A percentile compares a stretch with the other conserved stretches of the same genome.
These are phyloP conservation scores for Petrolisthes cinctipes DNA, from an alignment of 2,888 invertebrate genomes.

Conservation along the genomic window DNA sequence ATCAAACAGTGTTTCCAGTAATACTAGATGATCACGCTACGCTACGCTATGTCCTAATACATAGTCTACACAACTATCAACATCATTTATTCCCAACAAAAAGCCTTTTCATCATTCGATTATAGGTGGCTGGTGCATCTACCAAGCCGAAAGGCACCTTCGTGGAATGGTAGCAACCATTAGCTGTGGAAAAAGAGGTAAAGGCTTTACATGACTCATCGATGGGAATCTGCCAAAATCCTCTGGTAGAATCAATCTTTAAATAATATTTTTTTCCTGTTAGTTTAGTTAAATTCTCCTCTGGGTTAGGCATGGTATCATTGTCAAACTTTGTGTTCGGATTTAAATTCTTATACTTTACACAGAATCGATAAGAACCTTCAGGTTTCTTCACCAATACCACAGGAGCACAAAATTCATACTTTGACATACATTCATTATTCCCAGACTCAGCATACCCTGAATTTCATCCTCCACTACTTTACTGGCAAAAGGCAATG, in stretches of 20 bases:
- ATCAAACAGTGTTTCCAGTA: too few relatives aligned
- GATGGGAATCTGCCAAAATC: neutral
- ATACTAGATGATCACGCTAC: neutral
- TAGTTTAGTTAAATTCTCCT: neutral
- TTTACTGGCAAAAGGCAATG: neutral
- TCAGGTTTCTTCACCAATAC: slow-evolving; percentile 69
- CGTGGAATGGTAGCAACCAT: neutral
- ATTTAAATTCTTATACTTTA: slow-evolving; percentile 6
- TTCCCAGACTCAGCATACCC: slow-evolving; percentile 66
- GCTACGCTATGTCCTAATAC: neutral
- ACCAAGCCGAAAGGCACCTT: neutral
- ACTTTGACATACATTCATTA: slow-evolving; percentile 67
- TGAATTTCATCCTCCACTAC: slow-evolving; percentile 54
- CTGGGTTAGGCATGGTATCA: neutral
- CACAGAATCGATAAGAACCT: slow-evolving; percentile 15
- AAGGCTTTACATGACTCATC: neutral
- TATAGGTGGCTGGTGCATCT: neutral
- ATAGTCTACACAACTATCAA: neutral
- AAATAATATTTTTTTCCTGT: neutral
- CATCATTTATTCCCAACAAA: neutral
- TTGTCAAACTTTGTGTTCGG: slow-evolving; percentile 1
- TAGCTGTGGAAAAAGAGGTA: neutral
- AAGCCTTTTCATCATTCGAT: neutral
- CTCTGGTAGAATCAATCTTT: neutral
- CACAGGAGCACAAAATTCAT: slow-evolving; percentile 69